Evolutionary conservation across 2,888 invertebrate species (phyloP), one percentile per base, ranked within the genome.

Genomic region (Platynereis dumerilii): DNA sequence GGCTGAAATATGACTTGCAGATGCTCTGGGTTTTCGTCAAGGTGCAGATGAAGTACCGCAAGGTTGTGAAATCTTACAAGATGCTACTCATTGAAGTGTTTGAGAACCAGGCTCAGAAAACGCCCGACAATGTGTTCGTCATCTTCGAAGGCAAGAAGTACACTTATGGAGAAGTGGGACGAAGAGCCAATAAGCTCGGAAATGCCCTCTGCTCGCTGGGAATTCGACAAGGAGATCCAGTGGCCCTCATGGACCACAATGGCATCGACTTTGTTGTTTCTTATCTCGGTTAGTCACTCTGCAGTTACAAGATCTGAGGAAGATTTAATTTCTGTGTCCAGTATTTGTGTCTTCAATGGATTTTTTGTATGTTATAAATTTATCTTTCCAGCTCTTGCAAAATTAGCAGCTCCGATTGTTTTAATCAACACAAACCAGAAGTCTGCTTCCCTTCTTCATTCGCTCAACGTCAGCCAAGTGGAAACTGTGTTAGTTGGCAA

Each of bases 371-470:
- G 17, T 48, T 48, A 10, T 12, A 28, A 17, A 22, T n/a, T 34
- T n/a, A 57, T 42, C 22, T 12, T 7, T 48, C 5, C 68, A 81
- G 81, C 79, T 28, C 70, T 80, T 24, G 70, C 72, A 64, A 80
- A 80, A 83, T 77, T 85, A 42, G 87, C 86, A 45, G 80, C 85
- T 2, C 75, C 81, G 34, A 78, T 91, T 0, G 93, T 97, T 0
- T 88, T 97, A 63, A 93, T 99, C 79, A 98, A 98, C 82, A 92
- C 91, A 62, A 96, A 97, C 85, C 89, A 95, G 76, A 89, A 91
- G 56, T 89, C 91, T 67, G 89, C 89, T 58, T 90, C 96, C 0
- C 86, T 98, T 27, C 84, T 91, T 42, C 96, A 97, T 85, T 94
- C 94, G 69, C 89, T 98, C 58, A 90, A 88, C 15, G 89, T 93